Evolutionary conservation across 2,797 vertebrate species (phyloP).

Genomic region (Pantherophis alleghaniensis): DNA sequence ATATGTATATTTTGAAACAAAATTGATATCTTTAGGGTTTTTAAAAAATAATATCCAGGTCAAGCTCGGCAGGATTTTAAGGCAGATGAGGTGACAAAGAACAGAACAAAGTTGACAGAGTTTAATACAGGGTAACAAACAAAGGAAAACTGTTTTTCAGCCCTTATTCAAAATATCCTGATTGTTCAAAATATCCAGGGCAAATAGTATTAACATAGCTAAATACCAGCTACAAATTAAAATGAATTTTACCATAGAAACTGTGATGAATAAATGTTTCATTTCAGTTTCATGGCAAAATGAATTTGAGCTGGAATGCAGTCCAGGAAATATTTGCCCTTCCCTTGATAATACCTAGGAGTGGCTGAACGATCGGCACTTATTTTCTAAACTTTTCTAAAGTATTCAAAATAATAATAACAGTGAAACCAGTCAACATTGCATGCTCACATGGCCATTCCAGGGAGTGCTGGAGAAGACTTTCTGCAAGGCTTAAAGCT

Average conservation of each 20-base stretch:
- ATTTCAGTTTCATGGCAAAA: not conserved
- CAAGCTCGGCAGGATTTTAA: not conserved
- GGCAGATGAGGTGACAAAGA: not conserved
- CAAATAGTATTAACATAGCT: not conserved
- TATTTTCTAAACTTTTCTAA: not conserved
- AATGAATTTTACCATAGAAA: not conserved
- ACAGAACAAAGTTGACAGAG: not conserved
- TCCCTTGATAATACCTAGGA: not conserved
- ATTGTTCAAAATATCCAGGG: not conserved
- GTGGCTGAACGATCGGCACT: not conserved
- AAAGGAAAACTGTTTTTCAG: not conserved
- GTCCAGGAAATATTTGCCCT: not conserved
- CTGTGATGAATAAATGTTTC: conserved; percentile 17
- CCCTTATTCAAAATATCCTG: not conserved
- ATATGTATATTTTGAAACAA: not conserved
- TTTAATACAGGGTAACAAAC: not conserved
- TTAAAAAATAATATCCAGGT: not conserved
- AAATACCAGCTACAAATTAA: not conserved
- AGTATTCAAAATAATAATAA: not conserved
- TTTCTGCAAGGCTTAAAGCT: not conserved
- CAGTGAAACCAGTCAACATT: not conserved
- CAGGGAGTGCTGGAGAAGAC: not conserved
- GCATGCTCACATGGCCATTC: not conserved
- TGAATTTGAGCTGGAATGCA: not conserved
- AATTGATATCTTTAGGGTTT: not conserved